These are phyloP conservation scores for Stegastes partitus DNA, from an alignment of 2,113 vertebrate genomes.

Conservation along the genomic window DNA sequence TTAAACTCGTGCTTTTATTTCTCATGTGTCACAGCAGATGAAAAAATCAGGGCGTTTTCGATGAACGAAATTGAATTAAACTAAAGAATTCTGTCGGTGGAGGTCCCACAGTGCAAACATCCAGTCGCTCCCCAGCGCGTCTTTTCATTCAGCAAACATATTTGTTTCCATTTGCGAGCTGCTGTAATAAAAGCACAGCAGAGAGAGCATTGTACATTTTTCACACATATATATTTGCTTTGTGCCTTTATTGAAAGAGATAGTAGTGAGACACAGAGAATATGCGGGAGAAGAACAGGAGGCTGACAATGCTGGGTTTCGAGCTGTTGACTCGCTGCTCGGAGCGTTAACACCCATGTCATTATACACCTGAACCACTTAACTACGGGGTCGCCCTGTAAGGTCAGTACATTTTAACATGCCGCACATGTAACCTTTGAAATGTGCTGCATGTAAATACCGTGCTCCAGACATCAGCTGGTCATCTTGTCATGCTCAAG, in stretches of 20 bases:
- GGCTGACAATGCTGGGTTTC: too few relatives aligned
- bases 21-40: background rate
- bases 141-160: background rate
- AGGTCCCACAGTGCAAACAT: background rate
- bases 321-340: too few relatives aligned
- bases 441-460: background rate
- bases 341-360: too few relatives aligned
- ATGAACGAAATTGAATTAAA: background rate
- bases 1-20: slow-evolving; percentile 4
- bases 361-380: too few relatives aligned
- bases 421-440: background rate
- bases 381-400: too few relatives aligned
- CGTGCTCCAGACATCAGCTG: background rate
- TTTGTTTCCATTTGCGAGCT: background rate
- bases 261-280: too few relatives aligned
- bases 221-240: too few relatives aligned
- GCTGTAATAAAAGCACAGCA: background rate
- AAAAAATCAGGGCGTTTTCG: background rate
- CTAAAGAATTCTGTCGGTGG: background rate
- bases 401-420: too few relatives aligned
- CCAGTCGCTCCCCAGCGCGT: background rate
- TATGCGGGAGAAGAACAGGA: too few relatives aligned
- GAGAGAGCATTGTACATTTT: too few relatives aligned
- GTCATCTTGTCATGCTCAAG: background rate
- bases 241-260: too few relatives aligned